Evolutionary conservation across 2,888 invertebrate species (phyloP).

Genomic region (Cephus nigrinus): DNA sequence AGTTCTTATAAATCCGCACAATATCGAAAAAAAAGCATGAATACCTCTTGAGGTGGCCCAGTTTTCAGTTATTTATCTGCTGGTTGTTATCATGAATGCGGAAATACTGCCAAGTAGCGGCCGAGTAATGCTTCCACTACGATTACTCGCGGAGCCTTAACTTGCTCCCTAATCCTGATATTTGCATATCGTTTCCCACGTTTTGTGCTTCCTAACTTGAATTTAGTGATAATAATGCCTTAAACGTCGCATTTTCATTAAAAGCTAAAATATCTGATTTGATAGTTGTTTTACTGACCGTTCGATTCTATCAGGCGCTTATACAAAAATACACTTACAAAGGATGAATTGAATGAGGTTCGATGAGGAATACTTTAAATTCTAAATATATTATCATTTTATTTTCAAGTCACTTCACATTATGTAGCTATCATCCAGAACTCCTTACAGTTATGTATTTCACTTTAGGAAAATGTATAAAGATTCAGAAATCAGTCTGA

Average conservation of each 20-base stretch:
- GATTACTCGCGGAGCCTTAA: background rate
- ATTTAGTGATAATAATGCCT: background rate
- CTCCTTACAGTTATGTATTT: background rate
- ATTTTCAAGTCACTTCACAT: background rate
- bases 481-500: background rate
- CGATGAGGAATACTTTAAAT: background rate
- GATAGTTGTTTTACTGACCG: background rate
- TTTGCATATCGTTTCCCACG: conserved; percentile 26
- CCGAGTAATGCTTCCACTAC: conserved; percentile 11
- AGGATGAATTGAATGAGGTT: background rate
- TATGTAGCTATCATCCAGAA: background rate
- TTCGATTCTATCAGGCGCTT: background rate
- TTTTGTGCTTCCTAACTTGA: background rate
- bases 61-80: conserved; percentile 46
- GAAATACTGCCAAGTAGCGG: conserved; percentile 48
- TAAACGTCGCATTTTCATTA: background rate
- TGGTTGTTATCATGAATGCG: conserved; percentile 46
- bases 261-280: background rate
- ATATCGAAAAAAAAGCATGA: conserved; percentile 32
- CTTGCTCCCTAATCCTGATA: conserved; percentile 17
- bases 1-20: conserved; percentile 45
- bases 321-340: background rate
- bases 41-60: conserved; percentile 41
- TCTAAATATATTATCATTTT: conserved; percentile 4
- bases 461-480: background rate